A percentile compares a stretch with the other conserved stretches of the same genome.
Evolutionary conservation across 2,888 invertebrate species (phyloP).

Genomic region (Lycia hirtaria): DNA sequence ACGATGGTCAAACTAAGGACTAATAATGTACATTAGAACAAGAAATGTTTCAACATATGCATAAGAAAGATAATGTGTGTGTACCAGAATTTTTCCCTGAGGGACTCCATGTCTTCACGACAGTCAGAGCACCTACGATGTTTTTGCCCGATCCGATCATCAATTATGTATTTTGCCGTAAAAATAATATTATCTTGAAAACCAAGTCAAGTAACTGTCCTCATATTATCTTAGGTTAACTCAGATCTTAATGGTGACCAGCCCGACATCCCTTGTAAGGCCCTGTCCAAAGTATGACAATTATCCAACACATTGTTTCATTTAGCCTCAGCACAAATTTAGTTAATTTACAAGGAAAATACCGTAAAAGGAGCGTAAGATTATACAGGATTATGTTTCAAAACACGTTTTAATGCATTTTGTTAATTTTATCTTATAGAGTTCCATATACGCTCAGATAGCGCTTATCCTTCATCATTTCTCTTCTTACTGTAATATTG

Average conservation of each 20-base stretch:
- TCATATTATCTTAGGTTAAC: conserved; percentile 50
- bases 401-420: neutral
- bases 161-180: conserved; percentile 16
- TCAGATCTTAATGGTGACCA: conserved; percentile 52
- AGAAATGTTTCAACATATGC: neutral
- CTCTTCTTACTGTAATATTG: too few relatives aligned
- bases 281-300: conserved; percentile 29
- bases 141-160: conserved; percentile 2
- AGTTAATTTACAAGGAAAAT: conserved; percentile 6
- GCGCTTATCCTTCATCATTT: too few relatives aligned
- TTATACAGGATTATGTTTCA: neutral
- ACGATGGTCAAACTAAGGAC: too few relatives aligned
- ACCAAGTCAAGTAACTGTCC: conserved; percentile 6
- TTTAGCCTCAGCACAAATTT: conserved; percentile 6
- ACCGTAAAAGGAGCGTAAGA: conserved; percentile 7
- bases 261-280: conserved; percentile 28
- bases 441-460: too few relatives aligned
- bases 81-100: conserved; percentile 12
- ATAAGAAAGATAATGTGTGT: conserved; percentile 14
- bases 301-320: conserved; percentile 27
- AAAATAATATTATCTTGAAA: conserved; percentile 14
- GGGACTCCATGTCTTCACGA: conserved; percentile 14
- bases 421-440: too few relatives aligned
- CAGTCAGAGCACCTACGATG: conserved; percentile 6
- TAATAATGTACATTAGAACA: conserved; percentile 4